Base-by-base conservation (phyloP, 2,888 invertebrate species). In the Drosophila greeni region DNA sequence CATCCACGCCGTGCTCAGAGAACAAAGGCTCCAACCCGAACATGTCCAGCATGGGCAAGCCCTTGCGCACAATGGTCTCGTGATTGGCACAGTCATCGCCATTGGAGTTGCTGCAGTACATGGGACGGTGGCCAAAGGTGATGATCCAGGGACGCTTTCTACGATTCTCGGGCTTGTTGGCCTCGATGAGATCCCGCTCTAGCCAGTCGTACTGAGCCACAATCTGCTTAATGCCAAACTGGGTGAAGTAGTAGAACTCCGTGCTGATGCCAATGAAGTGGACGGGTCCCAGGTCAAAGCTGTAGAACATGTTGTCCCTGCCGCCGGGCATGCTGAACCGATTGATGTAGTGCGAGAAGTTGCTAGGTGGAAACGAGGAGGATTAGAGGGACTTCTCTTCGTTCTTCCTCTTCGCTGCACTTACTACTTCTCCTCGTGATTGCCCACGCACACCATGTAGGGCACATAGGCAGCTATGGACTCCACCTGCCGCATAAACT, bases 181-280 rank as follows among this genome's bases (percentile, higher is more conserved):
- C 96, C 78, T 91, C 90, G 54, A 91, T 89, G 37, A 98, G 90
- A 87, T 98, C 97, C n/a, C 92, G 88, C 74, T 93, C 91, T 5
- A 98, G 91, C 98, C 98, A 98, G 52, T 94, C 90, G 85, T 93
- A 97, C 88, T 96, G 96, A 73, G 92, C 92, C 12, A 93, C 90
- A 33, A 96, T 89, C 70, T 94, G 94, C 81, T 94, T 93, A 39
- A 94, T 86, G 0, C 98, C 98, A 86, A 95, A 98, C 79, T 95
- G 91, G 37, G 95, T 90, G 88, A 94, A 98, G 90, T 97, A 99
- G 89, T 98, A 99, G 59, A 95, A 94, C 90, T 99, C 99, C 0
- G 98, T 97, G 65, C 96, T 95, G 78, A 99, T 92, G 23, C 94
- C 94, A 56, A 99, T 92, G 82, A 99, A 94, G 89, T 97, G 97